Evolutionary conservation across 2,888 invertebrate species (phyloP), one percentile per base, ranked within the genome.

Genomic region (Synanthedon vespiformis): DNA sequence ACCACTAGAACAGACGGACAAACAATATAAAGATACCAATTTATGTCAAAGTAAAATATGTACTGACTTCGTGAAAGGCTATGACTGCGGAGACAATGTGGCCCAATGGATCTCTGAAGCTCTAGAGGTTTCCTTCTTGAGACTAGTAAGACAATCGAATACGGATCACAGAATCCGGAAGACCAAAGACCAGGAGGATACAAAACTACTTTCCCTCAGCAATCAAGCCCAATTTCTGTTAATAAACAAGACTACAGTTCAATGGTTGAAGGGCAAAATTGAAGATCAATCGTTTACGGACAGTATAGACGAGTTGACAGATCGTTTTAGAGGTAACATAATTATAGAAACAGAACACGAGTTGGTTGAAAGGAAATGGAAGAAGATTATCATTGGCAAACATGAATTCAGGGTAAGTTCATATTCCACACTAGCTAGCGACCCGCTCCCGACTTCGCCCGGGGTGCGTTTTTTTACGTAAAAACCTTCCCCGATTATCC

Each of bases 291-390:
- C 80, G 49, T 88, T 89, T 52, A 74, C 74, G 10, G 88, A 89
- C 53, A 80, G 80, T 61, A 68, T 89, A 48, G 89, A 91, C 40
- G 89, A 90, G 59, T 84, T 95, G 40, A 85, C 94, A 3, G 88
- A 90, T 56, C 89, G 98, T 61, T 98, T 99, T 77, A 89, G 99
- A 67, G 94, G 94, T n/a, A 99, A 99, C 82, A 88, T 99, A 44
- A 89, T 98, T 2, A 88, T 97, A 12, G 90, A 92, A 58, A 93
- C 94, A 52, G 78, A 88, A 2, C 66, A 84, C 27, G 89, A 95
- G n/a, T 92, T 97, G 66, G 90, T 91, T 34, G 98, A 98, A 87
- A 92, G 92, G 51, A 74, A 88, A 1, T 95, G 95, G 91, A 77
- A 88, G 14, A 70, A 79, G 54, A 66, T 96, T 54, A 68, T 78